phyloP scores from a whole-genome alignment of 2,797 vertebrate genomes.

The Eulemur albifrons region DNA sequence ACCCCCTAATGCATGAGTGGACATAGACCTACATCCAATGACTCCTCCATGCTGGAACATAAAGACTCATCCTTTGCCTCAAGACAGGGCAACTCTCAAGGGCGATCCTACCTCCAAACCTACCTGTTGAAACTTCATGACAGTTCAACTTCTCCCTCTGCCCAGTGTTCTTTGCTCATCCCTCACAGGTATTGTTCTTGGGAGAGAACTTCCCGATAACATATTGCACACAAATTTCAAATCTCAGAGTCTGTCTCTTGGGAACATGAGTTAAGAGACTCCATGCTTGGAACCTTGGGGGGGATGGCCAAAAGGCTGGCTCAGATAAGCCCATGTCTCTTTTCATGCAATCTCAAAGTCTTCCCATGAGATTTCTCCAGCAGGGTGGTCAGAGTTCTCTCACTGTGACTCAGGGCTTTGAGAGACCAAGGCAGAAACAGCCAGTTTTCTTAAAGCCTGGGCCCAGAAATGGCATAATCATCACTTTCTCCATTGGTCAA shows the following conservation, averaged over 20 bases:
- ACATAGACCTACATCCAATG: not conserved
- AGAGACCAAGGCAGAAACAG: not conserved
- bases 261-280: not conserved
- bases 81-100: not conserved
- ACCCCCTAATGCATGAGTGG: not conserved
- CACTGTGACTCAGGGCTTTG: not conserved
- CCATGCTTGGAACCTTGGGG: not conserved
- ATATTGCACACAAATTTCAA: not conserved
- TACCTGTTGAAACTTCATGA: not conserved
- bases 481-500: not conserved
- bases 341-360: not conserved
- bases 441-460: not conserved
- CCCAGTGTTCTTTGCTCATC: not conserved
- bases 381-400: not conserved
- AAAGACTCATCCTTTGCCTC: not conserved
- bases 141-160: not conserved
- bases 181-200: not conserved
- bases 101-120: accelerated
- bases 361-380: not conserved
- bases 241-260: not conserved
- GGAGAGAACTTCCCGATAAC: not conserved
- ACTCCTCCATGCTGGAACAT: not conserved
- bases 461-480: not conserved
- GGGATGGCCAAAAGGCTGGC: not conserved
- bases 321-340: not conserved